Base-by-base conservation (phyloP, 2,797 vertebrate genomes). In the Vultur gryphus region DNA sequence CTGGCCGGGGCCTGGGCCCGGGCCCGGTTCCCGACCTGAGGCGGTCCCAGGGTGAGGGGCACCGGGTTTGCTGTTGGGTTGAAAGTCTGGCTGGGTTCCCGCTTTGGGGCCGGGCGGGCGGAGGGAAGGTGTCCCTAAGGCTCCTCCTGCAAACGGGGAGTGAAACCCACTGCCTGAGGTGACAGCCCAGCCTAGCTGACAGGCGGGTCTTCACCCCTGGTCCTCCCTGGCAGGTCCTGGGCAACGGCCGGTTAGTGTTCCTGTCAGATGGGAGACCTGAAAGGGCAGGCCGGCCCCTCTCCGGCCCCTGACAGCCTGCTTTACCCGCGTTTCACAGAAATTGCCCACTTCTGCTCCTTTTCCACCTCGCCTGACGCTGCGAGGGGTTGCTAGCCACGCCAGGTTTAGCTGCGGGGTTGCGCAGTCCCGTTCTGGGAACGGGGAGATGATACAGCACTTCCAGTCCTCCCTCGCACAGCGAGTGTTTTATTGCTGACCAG, bases 311-410 rank as follows among this genome's bases (percentile, higher is more conserved):
- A 2, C 44, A 43, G 51, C 41, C 25, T 7, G 3, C 15, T 18
- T 46, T 41, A 13, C 20, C 19, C 11, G 15, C 18, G 1, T 29
- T 37, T 44, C 37, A 11, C 46, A 39, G 31, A 26, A 78, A 9
- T 8, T 16, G 9, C 28, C 44, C 33, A 1, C 8, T 64, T 52
- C 3, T 76, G 25, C 55, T 12, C 3, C 44, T 55, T 58, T 43
- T 9, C 21, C 35, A 3, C 18, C n/a, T 37, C 7, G 0, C 8
- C 14, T 11, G 9, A 3, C 0, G 4, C 54, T 62, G 23, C 3
- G 10, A 58, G 31, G 13, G 48, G 13, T 49, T 18, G 65, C 12
- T 21, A 4, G 67, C n/a, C 21, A 0, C 1, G 3, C 26, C 48
- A 7, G 66, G 35, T n/a, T 26, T 15, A 21, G 33, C 59, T 9